Base-by-base conservation (phyloP, 1,140 invertebrate genomes). In the Solenopsis fugax region DNA sequence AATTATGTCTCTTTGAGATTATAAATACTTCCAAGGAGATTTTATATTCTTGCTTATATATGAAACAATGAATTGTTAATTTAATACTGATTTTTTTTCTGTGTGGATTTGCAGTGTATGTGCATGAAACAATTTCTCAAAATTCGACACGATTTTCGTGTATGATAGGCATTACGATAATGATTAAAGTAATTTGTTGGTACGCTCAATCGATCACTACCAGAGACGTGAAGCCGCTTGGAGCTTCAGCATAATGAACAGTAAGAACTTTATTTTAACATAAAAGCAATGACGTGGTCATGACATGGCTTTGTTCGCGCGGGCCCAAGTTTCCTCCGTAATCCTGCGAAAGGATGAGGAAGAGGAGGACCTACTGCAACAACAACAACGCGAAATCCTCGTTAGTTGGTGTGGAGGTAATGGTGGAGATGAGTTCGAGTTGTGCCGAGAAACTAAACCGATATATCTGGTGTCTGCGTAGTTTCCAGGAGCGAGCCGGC, bases 381-480 rank as follows among this genome's bases (percentile, higher is more conserved):
- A 77, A 78, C 87, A 88, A 65, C 72, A 82, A 80, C 89, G 71
- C 78, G 88, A 87, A 29, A 91, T 92, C 90, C 91, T 92, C 87
- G 92, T 91, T 91, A 91, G 89, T 89, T 89, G 81, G 84, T 86
- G 81, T 81, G 64, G 77, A 80, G 85, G 85, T 91, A 91, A 91
- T 78, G 80, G 87, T 84, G 89, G 89, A 84, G 80, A 93, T 90
- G 90, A 93, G 86, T 91, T 92, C 80, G 87, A 91, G 90, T 92
- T 87, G 89, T 88, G 90, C 87, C 90, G 84, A 58, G 89, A 87
- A 93, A 92, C 92, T 92, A 92, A 93, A 93, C 91, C 91, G 91
- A 93, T 94, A 93, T 93, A 93, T 94, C 92, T 91, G 86, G 84
- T 87, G 90, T 91, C 90, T 91, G 87, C 75, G 45, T 91, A 93